phyloP scores from a whole-genome alignment of 2,888 invertebrate species.

The Lordiphosa fenestrarum region DNA sequence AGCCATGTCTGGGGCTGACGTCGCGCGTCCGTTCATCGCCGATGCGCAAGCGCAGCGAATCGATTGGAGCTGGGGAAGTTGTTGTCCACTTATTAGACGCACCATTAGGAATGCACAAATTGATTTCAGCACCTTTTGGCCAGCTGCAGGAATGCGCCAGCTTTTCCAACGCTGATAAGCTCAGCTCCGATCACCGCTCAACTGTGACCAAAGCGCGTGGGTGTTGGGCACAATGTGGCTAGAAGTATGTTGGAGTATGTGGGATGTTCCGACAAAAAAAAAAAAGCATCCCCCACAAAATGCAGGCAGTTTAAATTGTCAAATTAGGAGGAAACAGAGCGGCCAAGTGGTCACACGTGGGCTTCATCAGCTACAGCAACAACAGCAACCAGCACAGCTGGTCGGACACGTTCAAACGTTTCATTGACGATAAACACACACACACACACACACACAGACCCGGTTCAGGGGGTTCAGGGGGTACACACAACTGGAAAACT shows the following conservation, averaged over 20 bases:
- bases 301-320: slow-evolving; percentile 52
- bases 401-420: slow-evolving; percentile 43
- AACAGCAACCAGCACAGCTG: slow-evolving; percentile 3
- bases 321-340: slow-evolving; percentile 43
- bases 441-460: slow-evolving; percentile 6
- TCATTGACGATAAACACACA: slow-evolving; percentile 29
- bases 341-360: slow-evolving; percentile 41
- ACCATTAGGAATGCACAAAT: slow-evolving; percentile 42
- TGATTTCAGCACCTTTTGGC: slow-evolving; percentile 37
- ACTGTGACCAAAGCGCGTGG: slow-evolving; percentile 10
- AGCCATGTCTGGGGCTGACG: not conserved
- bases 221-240: slow-evolving; percentile 10
- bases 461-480: too few species aligned
- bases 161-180: slow-evolving; percentile 16
- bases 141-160: slow-evolving; percentile 27
- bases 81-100: slow-evolving; percentile 31
- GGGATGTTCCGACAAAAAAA: slow-evolving; percentile 14
- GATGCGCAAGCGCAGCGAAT: slow-evolving; percentile 37
- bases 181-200: not conserved
- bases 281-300: slow-evolving; percentile 14
- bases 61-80: slow-evolving; percentile 27
- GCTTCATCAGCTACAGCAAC: slow-evolving; percentile 9
- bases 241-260: slow-evolving; percentile 1
- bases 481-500: slow-evolving; percentile 19
- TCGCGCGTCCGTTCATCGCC: slow-evolving; percentile 15